These are phyloP conservation scores for Amblyornis subalaris DNA, from an alignment of 2,113 vertebrate genomes.

Conservation along the genomic window DNA sequence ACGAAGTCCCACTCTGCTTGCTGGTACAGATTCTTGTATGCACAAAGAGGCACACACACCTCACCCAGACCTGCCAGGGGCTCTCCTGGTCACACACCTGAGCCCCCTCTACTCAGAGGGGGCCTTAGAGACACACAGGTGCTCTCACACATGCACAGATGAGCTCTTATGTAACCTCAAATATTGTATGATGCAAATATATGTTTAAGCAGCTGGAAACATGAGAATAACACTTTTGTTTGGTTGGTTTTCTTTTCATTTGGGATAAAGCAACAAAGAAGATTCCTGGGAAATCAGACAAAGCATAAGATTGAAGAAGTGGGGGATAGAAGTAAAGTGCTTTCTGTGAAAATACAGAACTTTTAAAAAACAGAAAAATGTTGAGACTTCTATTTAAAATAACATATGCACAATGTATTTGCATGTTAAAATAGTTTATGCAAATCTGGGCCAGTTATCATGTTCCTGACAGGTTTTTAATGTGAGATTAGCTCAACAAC, in stretches of 20 bases:
- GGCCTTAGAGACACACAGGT: background rate
- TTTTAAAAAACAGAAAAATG: background rate
- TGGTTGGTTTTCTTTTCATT: background rate
- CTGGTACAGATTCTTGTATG: background rate
- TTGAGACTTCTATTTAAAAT: background rate
- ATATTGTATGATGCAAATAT: background rate
- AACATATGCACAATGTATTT: background rate
- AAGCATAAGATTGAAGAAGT: background rate
- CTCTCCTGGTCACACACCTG: background rate
- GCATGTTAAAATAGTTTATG: background rate
- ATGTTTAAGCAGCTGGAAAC: background rate
- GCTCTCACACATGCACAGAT: background rate
- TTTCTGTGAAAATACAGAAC: background rate
- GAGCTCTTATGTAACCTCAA: background rate
- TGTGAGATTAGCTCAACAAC: background rate
- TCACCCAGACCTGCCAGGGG: rapidly evolving
- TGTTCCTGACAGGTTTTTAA: background rate
- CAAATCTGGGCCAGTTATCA: background rate
- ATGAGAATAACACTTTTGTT: background rate
- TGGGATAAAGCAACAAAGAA: background rate
- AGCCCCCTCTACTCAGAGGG: background rate
- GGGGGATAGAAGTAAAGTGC: background rate
- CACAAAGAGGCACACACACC: background rate
- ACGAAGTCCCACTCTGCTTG: background rate
- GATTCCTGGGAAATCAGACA: background rate